Percentiles rank a stretch among this genome's conserved stretches.
phyloP scores from a whole-genome alignment of 2,888 invertebrate species.

The Diabrotica balteata region DNA sequence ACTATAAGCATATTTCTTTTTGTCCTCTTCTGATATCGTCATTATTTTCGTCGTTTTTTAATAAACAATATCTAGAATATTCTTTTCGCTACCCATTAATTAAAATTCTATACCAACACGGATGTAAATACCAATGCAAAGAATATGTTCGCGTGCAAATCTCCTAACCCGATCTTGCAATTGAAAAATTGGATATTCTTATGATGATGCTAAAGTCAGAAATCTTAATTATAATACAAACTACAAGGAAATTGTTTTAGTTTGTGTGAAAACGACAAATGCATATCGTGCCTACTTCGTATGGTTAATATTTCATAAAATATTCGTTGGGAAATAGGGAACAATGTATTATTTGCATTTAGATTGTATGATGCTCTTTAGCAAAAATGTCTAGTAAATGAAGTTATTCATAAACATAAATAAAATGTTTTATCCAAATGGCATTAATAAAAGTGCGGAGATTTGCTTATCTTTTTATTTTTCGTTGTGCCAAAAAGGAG shows the following conservation, averaged over 20 bases:
- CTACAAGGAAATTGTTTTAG: background rate
- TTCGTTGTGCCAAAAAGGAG: too few species aligned
- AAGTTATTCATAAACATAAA: too few species aligned
- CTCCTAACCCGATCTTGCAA: background rate
- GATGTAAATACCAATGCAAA: background rate
- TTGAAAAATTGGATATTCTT: constrained; percentile 5
- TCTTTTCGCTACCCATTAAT: too few species aligned
- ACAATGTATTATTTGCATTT: constrained; percentile 5
- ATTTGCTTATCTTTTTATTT: too few species aligned
- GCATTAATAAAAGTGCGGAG: too few species aligned
- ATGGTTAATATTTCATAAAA: background rate
- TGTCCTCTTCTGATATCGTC: too few species aligned
- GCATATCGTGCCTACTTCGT: background rate
- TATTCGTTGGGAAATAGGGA: constrained; percentile 1
- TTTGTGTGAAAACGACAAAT: background rate
- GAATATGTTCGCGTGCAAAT: background rate
- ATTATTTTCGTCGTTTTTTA: too few species aligned
- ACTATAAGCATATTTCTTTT: too few species aligned
- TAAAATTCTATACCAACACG: background rate
- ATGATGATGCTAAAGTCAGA: background rate
- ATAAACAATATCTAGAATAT: too few species aligned
- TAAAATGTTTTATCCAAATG: too few species aligned
- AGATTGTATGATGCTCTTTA: background rate
- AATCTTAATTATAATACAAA: too few species aligned
- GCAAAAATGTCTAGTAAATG: too few species aligned